These are phyloP conservation scores for Dusona sp. DNA, from an alignment of 2,888 invertebrate species.

Conservation along the genomic window DNA sequence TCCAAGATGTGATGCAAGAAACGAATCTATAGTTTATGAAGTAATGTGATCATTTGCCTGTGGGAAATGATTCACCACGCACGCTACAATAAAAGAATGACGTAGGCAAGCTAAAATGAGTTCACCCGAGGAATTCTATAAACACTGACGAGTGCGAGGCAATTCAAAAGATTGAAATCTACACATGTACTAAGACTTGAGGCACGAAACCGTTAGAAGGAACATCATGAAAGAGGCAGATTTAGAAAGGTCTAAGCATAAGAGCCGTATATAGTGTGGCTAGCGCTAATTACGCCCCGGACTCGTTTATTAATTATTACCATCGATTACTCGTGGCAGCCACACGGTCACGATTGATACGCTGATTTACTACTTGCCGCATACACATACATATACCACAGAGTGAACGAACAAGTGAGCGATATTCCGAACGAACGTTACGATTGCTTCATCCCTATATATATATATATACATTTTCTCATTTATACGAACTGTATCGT, in stretches of 20 bases:
- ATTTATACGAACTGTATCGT: conserved; percentile 4
- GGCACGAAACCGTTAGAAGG: conserved; percentile 2
- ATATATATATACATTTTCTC: neutral
- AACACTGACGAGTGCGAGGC: conserved; percentile 5
- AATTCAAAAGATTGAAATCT: conserved; percentile 5
- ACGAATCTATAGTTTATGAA: neutral
- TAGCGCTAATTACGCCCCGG: conserved; percentile 63
- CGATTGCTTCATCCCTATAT: conserved; percentile 20
- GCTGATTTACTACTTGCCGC: conserved; percentile 66
- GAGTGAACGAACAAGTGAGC: conserved; percentile 33
- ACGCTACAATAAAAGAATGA: neutral
- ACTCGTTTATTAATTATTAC: conserved; percentile 70
- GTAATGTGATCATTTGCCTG: neutral
- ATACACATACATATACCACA: neutral
- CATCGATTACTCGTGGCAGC: conserved; percentile 66
- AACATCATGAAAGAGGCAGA: conserved; percentile 9
- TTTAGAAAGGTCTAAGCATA: neutral
- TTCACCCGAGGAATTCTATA: conserved; percentile 2
- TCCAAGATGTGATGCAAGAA: neutral
- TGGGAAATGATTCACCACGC: conserved; percentile 2
- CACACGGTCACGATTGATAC: conserved; percentile 67
- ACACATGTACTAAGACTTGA: neutral
- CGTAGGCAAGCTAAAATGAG: neutral
- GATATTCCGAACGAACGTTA: conserved; percentile 47
- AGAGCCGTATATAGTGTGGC: neutral